Base-by-base conservation (phyloP, 2,113 vertebrate species). In the Pedetes capensis region DNA sequence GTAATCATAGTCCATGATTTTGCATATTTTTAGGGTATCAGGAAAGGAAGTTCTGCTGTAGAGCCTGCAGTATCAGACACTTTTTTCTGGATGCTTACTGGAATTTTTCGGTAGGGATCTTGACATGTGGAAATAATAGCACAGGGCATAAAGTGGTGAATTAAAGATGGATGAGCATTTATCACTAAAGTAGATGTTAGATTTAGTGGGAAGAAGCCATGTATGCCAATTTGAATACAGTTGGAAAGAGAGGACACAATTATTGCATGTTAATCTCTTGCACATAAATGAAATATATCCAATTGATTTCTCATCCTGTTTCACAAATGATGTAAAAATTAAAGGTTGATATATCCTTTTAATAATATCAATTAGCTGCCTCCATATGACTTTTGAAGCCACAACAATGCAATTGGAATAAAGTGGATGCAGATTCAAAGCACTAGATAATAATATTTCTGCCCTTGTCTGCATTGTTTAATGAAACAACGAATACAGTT, bases 401-500 rank as follows among this genome's bases (percentile, higher is more conserved):
- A 53, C 44, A 61, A 39, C 75, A 97, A 95, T 95, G 91, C 74
- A 91, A 91, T 34, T 89, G 2, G 76, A 91, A 96, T 96, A 80
- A 87, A 68, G 88, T 89, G 87, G 82, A 78, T 96, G 75, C 55
- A 79, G 76, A 29, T 82, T 95, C 81, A 82, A 94, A 96, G 93
- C 37, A 79, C 82, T 87, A 49, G 87, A 88, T 79, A 59, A 63
- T 83, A 75, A 63, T 91, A 79, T 96, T 96, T 95, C 80, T 44
- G 83, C 76, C 84, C 88, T 87, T 96, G 57, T 76, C 88, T 93
- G 22, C 13, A 39, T 51, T 95, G 89, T 76, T 96, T 97, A 97
- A 98, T 96, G 96, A 98, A 96, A 96, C 88, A 97, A 29, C 96
- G 93, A 97, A 97, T 97, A 94, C 85, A 95, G 23, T 89, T n/a